Percentiles rank a stretch among this genome's conserved stretches.
These are phyloP conservation scores for Mystacornis crossleyi DNA, from an alignment of 2,113 vertebrate genomes.

Conservation along the genomic window DNA sequence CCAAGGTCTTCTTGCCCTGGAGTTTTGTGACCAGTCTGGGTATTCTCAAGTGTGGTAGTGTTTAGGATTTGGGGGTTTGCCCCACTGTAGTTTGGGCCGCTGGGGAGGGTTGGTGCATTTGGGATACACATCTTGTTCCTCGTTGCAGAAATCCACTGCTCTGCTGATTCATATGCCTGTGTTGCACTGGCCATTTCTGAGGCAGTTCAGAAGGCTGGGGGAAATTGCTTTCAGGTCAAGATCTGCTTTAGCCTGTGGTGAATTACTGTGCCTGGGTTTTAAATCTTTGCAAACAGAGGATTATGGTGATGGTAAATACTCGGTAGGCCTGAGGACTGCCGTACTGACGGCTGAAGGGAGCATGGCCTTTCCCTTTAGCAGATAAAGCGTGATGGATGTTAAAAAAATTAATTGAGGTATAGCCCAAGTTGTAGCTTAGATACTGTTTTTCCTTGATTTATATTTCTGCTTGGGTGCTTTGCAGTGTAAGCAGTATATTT, in stretches of 20 bases:
- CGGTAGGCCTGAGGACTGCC: background rate
- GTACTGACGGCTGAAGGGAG: background rate
- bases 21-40: background rate
- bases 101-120: background rate
- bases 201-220: background rate
- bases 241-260: slow-evolving; percentile 44
- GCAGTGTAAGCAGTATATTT: background rate
- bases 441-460: slow-evolving; percentile 44
- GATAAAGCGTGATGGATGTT: background rate
- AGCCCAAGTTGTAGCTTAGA: background rate
- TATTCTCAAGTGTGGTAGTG: background rate
- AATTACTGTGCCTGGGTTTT: slow-evolving; percentile 29
- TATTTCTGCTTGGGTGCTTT: slow-evolving; percentile 21
- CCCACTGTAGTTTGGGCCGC: background rate
- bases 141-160: background rate
- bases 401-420: slow-evolving; percentile 28
- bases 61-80: background rate
- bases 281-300: slow-evolving; percentile 63
- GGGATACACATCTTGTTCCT: background rate
- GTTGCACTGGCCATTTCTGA: background rate
- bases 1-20: background rate
- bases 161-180: background rate
- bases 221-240: slow-evolving; percentile 53
- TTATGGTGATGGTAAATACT: slow-evolving; percentile 45
- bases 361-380: slow-evolving; percentile 5